Conservation (phyloP, 2,797 vertebrate genomes). For the Anniella stebbinsi region DNA sequence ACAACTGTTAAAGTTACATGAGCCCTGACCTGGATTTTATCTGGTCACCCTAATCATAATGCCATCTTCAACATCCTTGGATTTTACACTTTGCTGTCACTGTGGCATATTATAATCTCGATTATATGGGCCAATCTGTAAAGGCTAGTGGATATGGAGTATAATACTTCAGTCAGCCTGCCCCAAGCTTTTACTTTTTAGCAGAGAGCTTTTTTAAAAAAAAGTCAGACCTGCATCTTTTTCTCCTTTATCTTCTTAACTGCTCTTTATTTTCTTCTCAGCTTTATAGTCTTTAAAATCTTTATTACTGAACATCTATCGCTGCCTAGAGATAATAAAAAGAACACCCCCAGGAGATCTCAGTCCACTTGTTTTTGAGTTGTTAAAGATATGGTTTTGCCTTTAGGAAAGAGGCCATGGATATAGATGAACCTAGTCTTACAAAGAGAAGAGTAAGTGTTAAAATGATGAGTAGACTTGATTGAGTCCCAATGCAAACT, state of each 20-base stretch:
- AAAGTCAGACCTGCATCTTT: background rate
- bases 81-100: background rate
- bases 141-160: background rate
- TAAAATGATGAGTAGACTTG: background rate
- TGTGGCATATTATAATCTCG: background rate
- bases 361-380: background rate
- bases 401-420: background rate
- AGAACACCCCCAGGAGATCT: background rate
- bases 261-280: background rate
- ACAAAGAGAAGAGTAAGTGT: background rate
- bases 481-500: background rate
- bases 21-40: too few relatives aligned
- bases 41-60: too few relatives aligned
- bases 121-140: background rate
- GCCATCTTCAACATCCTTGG: background rate
- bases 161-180: background rate
- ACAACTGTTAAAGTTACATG: too few relatives aligned
- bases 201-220: background rate
- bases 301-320: background rate
- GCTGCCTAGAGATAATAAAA: slow-evolving; percentile 10
- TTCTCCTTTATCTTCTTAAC: slow-evolving; percentile 17
- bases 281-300: background rate
- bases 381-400: background rate
- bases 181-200: slow-evolving; percentile 30
- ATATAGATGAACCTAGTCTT: background rate